A percentile compares a stretch with the other conserved stretches of the same genome.
Evolutionary conservation across 2,888 invertebrate species (phyloP).

Genomic region (Eilema caniola): DNA sequence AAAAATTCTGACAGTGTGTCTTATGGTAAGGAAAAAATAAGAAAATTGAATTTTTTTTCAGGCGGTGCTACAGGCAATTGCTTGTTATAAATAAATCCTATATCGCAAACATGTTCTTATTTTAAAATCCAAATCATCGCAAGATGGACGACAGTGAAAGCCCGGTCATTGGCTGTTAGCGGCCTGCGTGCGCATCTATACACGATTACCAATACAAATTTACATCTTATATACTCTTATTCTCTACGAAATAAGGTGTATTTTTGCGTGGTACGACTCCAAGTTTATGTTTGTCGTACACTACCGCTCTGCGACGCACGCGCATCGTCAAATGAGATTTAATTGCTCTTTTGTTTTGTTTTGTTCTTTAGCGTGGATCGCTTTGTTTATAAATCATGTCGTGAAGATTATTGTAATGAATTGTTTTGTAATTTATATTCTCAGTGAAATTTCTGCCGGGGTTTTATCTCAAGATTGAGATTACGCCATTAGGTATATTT

Average conservation of each 20-base stretch:
- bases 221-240: constrained; percentile 17
- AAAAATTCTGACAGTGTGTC: no score
- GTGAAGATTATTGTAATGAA: constrained; percentile 45
- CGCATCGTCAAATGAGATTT: constrained; percentile 75
- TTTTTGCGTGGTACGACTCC: constrained; percentile 4
- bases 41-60: background rate
- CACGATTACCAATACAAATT: constrained; percentile 64
- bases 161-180: constrained; percentile 84
- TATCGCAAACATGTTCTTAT: constrained; percentile 66
- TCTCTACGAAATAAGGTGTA: background rate
- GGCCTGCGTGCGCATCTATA: constrained; percentile 77
- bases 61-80: no score
- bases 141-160: constrained; percentile 84
- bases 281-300: constrained; percentile 43
- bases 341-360: constrained; percentile 82
- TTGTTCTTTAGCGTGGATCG: constrained; percentile 48
- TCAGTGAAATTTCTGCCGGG: constrained; percentile 30
- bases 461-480: constrained; percentile 18
- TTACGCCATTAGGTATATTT: constrained; percentile 10
- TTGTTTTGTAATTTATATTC: constrained; percentile 26
- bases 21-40: no score
- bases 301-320: constrained; percentile 69
- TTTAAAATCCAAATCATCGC: constrained; percentile 75
- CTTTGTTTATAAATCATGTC: constrained; percentile 45
- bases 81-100: constrained; percentile 39